Base-by-base conservation (phyloP, 2,113 vertebrate species). In the Capra hircus region DNA sequence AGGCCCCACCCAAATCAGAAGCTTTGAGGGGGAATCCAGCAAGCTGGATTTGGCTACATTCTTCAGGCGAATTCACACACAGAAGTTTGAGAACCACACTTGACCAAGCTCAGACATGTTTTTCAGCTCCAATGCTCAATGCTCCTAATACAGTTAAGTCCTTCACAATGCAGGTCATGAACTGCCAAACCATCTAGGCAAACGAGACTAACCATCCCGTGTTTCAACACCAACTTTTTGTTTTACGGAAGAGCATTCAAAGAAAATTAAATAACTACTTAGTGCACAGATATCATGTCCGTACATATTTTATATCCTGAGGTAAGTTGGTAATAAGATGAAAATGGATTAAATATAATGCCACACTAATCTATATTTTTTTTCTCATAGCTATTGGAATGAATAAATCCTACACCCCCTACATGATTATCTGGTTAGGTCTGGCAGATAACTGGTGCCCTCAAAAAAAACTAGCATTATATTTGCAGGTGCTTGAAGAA, bases 341-440 rank as follows among this genome's bases (percentile, higher is more conserved):
- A 94, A 95, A 96, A 96, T 15, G 13, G 57, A 95, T 97, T 95
- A 96, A 81, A 82, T 89, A 52, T 67, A 94, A 91, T 94, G 88
- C 10, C 64, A 86, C n/a, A 74, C 0, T 94, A 85, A 97, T 82
- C 74, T 96, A 93, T 78, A 94, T 53, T 87, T 91, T 86, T 13
- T 25, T 11, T 91, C 50, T 97, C 52, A 33, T 13, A 67, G 52
- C 52, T 91, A 97, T 95, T 33, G 96, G 40, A 96, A 89, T 83
- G 10, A 88, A 96, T 92, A 96, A 97, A 78, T 90, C 59, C 16
- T 71, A 80, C 57, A 59, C 48, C n/a, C 21, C 2, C 28, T 80
- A 16, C 64, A 33, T 19, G 59, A 92, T 84, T 96, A 95, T 86
- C 59, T 96, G 8, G 33, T 57, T 59, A 86, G 25, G 8, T 17